These are phyloP conservation scores for Pantelozetes paolii DNA, from an alignment of 2,888 invertebrate species.

Conservation along the genomic window DNA sequence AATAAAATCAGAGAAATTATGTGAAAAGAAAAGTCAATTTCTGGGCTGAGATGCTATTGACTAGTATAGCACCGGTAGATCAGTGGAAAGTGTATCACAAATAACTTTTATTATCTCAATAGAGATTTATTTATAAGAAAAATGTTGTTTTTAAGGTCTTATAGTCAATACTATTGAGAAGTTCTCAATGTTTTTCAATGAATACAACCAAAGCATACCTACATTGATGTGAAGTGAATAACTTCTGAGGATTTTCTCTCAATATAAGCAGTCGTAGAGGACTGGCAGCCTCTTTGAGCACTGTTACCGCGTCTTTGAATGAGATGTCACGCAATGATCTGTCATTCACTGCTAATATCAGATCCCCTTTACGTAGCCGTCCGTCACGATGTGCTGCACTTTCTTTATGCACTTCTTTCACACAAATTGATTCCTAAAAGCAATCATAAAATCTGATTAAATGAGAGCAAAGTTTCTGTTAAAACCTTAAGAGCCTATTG, in stretches of 20 bases:
- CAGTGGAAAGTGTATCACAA: background rate
- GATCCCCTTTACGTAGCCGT: slow-evolving; percentile 49
- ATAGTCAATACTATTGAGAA: background rate
- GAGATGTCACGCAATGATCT: slow-evolving; percentile 48
- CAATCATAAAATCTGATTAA: slow-evolving; percentile 4
- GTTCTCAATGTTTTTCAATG: background rate
- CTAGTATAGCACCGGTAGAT: background rate
- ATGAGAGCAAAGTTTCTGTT: background rate
- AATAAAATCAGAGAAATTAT: background rate
- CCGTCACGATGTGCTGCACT: slow-evolving; percentile 49
- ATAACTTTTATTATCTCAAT: background rate
- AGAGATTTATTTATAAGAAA: no score
- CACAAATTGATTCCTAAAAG: slow-evolving; percentile 48
- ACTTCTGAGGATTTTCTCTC: slow-evolving; percentile 49
- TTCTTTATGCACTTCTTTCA: slow-evolving; percentile 48
- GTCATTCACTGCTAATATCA: slow-evolving; percentile 49
- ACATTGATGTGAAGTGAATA: slow-evolving; percentile 50
- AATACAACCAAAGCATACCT: slow-evolving; percentile 40
- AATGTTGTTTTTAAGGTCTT: no score
- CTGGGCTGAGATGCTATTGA: background rate
- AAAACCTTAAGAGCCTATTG: no score
- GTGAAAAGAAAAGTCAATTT: background rate
- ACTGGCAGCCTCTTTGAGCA: slow-evolving; percentile 48
- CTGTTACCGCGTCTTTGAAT: slow-evolving; percentile 47
- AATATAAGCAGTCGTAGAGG: slow-evolving; percentile 49